A percentile compares a stretch with the other conserved stretches of the same genome.
Conservation (phyloP, 2,888 invertebrate genomes). For the Gymnoscelis rufifasciata region DNA sequence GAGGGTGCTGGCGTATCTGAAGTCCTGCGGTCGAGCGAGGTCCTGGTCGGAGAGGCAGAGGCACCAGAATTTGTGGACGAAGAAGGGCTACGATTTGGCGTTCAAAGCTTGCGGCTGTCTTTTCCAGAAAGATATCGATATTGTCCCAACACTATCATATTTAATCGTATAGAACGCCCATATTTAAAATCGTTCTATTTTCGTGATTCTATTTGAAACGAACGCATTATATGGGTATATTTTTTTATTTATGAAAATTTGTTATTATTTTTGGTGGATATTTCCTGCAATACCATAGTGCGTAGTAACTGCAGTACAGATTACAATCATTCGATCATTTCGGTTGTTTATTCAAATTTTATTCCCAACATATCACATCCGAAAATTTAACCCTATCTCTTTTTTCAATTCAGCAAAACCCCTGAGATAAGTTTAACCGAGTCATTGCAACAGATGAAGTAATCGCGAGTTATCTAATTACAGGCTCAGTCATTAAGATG, state of each 20-base stretch:
- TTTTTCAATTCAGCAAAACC: too few relatives aligned
- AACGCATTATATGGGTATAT: too few relatives aligned
- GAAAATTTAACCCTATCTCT: too few relatives aligned
- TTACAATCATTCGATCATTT: constrained; percentile 56
- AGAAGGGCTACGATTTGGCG: constrained; percentile 97
- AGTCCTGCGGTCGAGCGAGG: constrained; percentile 93
- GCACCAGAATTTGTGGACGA: constrained; percentile 97
- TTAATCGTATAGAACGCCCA: too few relatives aligned
- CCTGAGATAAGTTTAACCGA: too few relatives aligned
- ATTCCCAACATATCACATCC: constrained; percentile 71
- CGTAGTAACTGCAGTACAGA: constrained; percentile 20
- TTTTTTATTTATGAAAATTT: too few relatives aligned
- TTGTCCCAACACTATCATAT: not conserved
- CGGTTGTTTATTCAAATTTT: constrained; percentile 63
- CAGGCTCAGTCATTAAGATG: too few relatives aligned
- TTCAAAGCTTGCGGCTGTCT: constrained; percentile 96
- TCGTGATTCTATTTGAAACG: too few relatives aligned
- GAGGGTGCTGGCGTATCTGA: constrained; percentile 91
- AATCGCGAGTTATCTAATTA: too few relatives aligned
- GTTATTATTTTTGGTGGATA: not conserved
- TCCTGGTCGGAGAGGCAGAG: constrained; percentile 97
- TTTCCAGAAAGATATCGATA: constrained; percentile 5
- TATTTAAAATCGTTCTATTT: too few relatives aligned
- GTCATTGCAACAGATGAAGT: too few relatives aligned
- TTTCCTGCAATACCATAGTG: constrained; percentile 5